Evolutionary conservation across 2,888 invertebrate species (phyloP), one percentile per base, ranked within the genome.

Genomic region (Galeopsomyia nigrocyanea): DNA sequence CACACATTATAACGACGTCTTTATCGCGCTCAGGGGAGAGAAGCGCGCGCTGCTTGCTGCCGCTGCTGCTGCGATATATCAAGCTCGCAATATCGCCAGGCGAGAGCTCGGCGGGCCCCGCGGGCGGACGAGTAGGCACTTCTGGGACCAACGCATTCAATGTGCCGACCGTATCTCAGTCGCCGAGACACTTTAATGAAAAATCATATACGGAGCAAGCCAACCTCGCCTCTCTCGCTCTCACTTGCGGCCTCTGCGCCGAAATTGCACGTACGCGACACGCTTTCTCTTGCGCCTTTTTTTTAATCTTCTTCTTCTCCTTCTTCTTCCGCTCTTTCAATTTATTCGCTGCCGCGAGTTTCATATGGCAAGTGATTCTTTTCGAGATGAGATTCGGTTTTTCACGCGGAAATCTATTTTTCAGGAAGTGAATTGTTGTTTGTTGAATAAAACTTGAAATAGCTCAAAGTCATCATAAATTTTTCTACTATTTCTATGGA

Each of bases 111-210:
- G 63, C 53, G 49, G 49, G 65, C 55, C 78, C 79, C 46, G 39
- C 51, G 55, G n/a, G 56, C 55, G 17, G 22, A 53, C 39, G 39
- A 14, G 3, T 21, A 19, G 26, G 39, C 58, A 68, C 68, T 71
- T 71, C 62, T 68, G 74, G 71, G 68, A 71, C 71, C 39, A 14
- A n/a, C 79, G 82, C 83, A 84, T 85, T 86, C 85, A 85, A 86
- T 86, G 86, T 84, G 81, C 81, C 80, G 80, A 77, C 81, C 81
- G 82, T 84, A 84, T 86, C 84, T 86, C 85, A 84, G 80, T 73
- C 76, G 77, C 79, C 76, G 80, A 81, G 85, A 86, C 85, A 84
- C 82, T 85, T 84, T 86, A 85, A 86, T 86, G 85, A 84, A 85
- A 86, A 86, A 85, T 86, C 85, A 86, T 85, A 83, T 81, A 79